A percentile compares a stretch with the other conserved stretches of the same genome.
Evolutionary conservation across 1,140 invertebrate species (phyloP).

Genomic region (Mycetomoellerius zeteki): DNA sequence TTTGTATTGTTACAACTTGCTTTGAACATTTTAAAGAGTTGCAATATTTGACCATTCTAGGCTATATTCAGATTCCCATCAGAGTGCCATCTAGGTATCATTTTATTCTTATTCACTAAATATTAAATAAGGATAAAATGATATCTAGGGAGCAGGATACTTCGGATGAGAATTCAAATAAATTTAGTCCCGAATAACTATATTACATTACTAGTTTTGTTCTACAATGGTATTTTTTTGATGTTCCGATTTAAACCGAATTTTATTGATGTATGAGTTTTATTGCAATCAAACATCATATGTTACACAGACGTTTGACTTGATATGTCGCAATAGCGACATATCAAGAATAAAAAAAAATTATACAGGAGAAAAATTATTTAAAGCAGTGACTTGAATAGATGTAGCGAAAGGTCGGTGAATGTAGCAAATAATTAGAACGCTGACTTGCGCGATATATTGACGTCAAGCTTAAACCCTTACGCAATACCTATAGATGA

Average conservation of each 20-base stretch:
- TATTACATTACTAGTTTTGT: background rate
- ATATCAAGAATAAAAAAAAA: background rate
- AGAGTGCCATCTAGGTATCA: no score
- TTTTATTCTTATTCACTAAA: no score
- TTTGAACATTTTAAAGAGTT: no score
- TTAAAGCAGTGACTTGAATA: conserved; percentile 5
- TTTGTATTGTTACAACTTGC: background rate
- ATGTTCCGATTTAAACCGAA: background rate
- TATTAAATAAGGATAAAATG: no score
- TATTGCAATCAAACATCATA: background rate
- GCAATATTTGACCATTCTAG: background rate
- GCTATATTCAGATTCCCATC: no score
- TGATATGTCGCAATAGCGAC: background rate
- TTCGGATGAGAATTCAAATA: no score
- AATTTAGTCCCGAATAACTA: background rate
- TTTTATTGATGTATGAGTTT: conserved; percentile 1
- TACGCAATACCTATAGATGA: conserved; percentile 44
- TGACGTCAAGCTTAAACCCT: conserved; percentile 46
- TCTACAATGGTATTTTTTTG: background rate
- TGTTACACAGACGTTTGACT: background rate
- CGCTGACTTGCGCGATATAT: conserved; percentile 46
- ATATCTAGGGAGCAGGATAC: no score
- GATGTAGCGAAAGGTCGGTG: conserved; percentile 16
- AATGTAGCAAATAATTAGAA: conserved; percentile 60
- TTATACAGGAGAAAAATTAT: background rate